Conservation (phyloP, 2,797 vertebrate genomes). For the Geotrypetes seraphini region DNA sequence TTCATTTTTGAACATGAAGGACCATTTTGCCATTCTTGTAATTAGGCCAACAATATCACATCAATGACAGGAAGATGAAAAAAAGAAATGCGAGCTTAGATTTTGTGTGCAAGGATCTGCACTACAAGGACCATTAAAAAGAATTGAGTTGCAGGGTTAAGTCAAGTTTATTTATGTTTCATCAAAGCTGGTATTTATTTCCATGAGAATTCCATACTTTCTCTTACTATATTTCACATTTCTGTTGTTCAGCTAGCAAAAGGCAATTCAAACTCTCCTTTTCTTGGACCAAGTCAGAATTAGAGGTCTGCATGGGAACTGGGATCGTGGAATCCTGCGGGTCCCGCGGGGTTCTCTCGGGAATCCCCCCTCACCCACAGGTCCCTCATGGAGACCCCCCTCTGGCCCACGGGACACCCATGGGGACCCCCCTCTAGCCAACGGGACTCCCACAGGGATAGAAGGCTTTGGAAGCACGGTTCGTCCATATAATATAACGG, state of each 20-base stretch:
- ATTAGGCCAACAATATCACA: constrained; percentile 16
- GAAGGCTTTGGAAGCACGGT: too few species aligned
- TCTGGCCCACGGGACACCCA: too few species aligned
- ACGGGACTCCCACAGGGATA: too few species aligned
- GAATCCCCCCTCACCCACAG: too few species aligned
- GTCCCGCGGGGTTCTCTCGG: too few species aligned
- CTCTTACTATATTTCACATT: constrained; percentile 7
- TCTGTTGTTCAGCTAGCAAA: background rate
- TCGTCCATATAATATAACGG: too few species aligned
- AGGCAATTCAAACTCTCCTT: too few species aligned
- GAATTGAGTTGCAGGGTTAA: background rate
- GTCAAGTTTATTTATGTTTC: background rate
- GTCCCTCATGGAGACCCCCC: too few species aligned
- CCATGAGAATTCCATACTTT: constrained; percentile 7
- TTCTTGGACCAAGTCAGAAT: too few species aligned
- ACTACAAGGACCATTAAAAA: background rate
- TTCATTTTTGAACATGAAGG: background rate
- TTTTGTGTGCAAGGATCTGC: background rate
- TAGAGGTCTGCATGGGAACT: too few species aligned
- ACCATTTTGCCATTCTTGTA: background rate
- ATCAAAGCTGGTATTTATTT: constrained; percentile 12
- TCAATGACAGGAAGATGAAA: background rate
- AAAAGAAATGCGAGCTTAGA: background rate
- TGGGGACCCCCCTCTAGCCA: too few species aligned
- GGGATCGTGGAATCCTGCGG: too few species aligned